Conservation (phyloP, 30 jellyfish, hydroid and myxozoan genomes). For the Catostylus mosaicus region DNA sequence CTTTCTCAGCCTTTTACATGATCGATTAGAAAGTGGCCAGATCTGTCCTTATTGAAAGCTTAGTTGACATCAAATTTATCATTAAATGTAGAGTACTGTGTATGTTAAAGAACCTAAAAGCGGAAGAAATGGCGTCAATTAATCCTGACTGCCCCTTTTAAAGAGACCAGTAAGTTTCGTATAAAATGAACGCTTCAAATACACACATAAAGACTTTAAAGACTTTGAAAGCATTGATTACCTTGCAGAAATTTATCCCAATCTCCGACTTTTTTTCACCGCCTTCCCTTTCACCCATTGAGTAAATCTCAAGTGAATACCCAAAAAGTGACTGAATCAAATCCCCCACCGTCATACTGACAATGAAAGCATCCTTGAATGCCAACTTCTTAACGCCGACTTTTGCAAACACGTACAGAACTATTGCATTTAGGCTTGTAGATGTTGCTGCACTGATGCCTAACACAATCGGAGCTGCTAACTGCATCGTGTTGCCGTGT, state of each 20-base stretch:
- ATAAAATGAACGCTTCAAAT: too few species aligned
- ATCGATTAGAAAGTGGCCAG: too few species aligned
- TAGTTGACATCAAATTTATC: too few species aligned
- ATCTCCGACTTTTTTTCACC: neutral
- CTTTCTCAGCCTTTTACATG: too few species aligned
- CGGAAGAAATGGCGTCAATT: too few species aligned
- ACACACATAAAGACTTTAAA: too few species aligned
- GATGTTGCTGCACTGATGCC: slow-evolving; percentile 25
- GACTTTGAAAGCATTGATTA: neutral
- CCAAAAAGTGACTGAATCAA: slow-evolving; percentile 59
- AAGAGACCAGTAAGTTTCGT: too few species aligned
- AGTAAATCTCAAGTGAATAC: slow-evolving; percentile 49
- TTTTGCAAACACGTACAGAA: slow-evolving; percentile 35
- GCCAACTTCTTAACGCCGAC: slow-evolving; percentile 24
- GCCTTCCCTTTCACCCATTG: slow-evolving; percentile 29
- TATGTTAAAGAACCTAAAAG: too few species aligned
- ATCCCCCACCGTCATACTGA: slow-evolving; percentile 66
- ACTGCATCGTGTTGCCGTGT: slow-evolving; percentile 24
- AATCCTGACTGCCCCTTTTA: too few species aligned
- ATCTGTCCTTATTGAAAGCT: too few species aligned
- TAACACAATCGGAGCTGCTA: slow-evolving; percentile 13
- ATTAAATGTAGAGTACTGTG: too few species aligned
- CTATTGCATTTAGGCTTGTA: slow-evolving; percentile 34
- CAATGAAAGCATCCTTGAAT: slow-evolving; percentile 50
- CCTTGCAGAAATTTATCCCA: slow-evolving; percentile 44